Conservation (phyloP, 2,888 invertebrate genomes). For the Tyria jacobaeae region DNA sequence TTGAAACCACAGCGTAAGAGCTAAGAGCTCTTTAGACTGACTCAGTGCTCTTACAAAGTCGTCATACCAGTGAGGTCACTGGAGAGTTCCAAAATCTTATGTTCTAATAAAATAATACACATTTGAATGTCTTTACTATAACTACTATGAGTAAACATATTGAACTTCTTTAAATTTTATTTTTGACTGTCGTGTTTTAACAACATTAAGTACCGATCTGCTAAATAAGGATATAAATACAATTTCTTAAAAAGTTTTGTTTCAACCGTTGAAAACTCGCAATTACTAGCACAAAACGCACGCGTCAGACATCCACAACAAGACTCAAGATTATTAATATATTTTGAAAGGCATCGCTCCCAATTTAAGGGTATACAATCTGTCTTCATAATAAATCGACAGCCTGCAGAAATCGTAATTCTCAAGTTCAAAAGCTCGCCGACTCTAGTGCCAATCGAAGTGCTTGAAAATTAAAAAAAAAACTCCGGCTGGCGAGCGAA, state of each 20-base stretch:
- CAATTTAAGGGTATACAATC: slow-evolving; percentile 53
- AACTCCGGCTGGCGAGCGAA: slow-evolving; percentile 63
- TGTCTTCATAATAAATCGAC: slow-evolving; percentile 52
- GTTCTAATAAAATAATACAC: too few species aligned
- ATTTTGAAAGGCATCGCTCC: slow-evolving; percentile 50
- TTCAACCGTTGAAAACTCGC: slow-evolving; percentile 23
- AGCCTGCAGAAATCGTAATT: slow-evolving; percentile 57
- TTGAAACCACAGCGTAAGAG: too few species aligned
- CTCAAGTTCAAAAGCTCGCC: slow-evolving; percentile 73
- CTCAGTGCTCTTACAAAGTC: too few species aligned
- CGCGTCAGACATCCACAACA: slow-evolving; percentile 44
- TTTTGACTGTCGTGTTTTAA: too few species aligned
- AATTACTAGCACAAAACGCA: slow-evolving; percentile 39
- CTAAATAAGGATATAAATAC: slow-evolving; percentile 13
- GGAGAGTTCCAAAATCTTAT: too few species aligned
- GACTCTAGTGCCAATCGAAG: slow-evolving; percentile 81
- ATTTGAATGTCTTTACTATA: too few species aligned
- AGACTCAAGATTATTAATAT: slow-evolving; percentile 49
- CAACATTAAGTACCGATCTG: too few species aligned
- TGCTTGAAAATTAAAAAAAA: slow-evolving; percentile 65
- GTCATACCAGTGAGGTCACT: too few species aligned
- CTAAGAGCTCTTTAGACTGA: too few species aligned
- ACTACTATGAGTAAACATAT: too few species aligned
- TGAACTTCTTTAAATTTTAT: too few species aligned
- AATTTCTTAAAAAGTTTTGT: slow-evolving; percentile 30